Percentiles rank a stretch among this genome's conserved stretches.
These are phyloP conservation scores for Eupithecia dodoneata DNA, from an alignment of 2,888 invertebrate species.

Conservation along the genomic window DNA sequence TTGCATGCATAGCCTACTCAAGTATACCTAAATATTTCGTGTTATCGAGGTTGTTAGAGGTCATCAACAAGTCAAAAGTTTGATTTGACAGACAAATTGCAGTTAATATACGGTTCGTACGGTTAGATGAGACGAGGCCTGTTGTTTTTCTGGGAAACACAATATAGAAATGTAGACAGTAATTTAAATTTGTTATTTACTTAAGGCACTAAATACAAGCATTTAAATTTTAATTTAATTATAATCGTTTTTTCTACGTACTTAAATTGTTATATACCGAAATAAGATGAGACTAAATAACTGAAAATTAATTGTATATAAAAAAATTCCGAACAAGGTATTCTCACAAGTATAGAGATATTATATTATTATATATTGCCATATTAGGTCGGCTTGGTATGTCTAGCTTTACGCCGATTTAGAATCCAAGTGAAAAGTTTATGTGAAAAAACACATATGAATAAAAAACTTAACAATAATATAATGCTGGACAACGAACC, in stretches of 20 bases:
- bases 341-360: background rate
- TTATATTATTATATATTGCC: background rate
- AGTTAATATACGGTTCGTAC: background rate
- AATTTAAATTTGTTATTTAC: background rate
- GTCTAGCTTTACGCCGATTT: background rate
- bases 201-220: background rate
- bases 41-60: background rate
- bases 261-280: background rate
- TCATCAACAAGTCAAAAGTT: background rate
- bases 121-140: background rate
- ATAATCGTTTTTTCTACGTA: background rate
- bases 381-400: background rate
- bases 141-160: background rate
- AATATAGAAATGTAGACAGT: background rate
- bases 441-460: too few species aligned
- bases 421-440: too few species aligned
- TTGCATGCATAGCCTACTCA: background rate
- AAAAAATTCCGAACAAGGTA: background rate
- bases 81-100: conserved; percentile 3
- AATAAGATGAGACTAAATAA: background rate
- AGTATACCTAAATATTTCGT: background rate
- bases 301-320: background rate
- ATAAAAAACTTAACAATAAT: too few species aligned
- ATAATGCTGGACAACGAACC: too few species aligned
- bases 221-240: too few species aligned